Evolutionary conservation across 2,113 vertebrate species (phyloP).

Genomic region (Okapia johnstoni): DNA sequence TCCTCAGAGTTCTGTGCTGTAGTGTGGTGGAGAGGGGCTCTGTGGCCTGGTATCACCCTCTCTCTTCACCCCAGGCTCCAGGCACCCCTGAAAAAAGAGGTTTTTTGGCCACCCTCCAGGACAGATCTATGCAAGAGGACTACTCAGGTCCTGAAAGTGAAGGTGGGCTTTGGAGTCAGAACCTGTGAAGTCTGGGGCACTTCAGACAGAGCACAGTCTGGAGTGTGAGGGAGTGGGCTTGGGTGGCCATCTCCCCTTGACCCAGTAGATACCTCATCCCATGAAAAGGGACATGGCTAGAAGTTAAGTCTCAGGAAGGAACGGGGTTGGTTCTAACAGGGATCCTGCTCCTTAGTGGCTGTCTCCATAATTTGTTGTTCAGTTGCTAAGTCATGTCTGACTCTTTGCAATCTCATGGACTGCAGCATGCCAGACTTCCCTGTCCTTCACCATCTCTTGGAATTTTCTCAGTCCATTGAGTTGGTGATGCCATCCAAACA

Average conservation of each 20-base stretch:
- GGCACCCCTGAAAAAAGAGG: neutral
- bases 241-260: neutral
- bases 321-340: neutral
- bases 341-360: neutral
- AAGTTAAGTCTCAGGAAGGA: neutral
- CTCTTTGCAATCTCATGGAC: neutral
- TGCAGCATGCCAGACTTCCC: neutral
- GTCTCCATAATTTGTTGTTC: neutral
- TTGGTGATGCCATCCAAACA: neutral
- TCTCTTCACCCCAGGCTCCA: neutral
- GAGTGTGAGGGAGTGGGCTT: neutral
- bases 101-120: neutral
- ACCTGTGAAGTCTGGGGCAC: neutral
- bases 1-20: neutral
- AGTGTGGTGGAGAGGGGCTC: neutral
- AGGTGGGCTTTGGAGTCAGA: neutral
- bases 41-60: rapidly evolving
- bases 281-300: neutral
- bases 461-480: neutral
- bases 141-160: neutral
- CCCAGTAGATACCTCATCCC: neutral
- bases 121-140: neutral
- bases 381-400: neutral
- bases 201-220: neutral
- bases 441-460: neutral